These are phyloP conservation scores for Anoura caudifer DNA, from an alignment of 2,113 vertebrate genomes.

Conservation along the genomic window DNA sequence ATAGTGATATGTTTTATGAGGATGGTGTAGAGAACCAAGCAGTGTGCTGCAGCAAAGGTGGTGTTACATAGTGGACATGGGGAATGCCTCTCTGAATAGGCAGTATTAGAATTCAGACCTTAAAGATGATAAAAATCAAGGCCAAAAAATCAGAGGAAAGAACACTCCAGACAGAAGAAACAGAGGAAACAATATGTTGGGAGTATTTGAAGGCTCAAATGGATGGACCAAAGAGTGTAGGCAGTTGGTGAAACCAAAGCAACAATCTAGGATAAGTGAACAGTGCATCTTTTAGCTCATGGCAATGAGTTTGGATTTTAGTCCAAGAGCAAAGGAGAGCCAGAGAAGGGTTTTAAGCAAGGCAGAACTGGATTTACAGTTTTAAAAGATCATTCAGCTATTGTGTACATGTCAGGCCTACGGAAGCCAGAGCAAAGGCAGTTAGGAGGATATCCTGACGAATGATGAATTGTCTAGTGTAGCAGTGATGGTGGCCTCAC, in stretches of 20 bases:
- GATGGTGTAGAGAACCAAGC: neutral
- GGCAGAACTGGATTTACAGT: neutral
- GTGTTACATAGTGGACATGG: rapidly evolving
- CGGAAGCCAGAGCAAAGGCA: neutral
- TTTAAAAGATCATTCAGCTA: neutral
- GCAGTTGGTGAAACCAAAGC: neutral
- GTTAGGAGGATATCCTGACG: no score
- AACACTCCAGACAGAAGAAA: constrained; percentile 29
- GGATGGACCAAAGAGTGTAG: neutral
- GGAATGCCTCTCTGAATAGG: neutral
- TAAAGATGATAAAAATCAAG: neutral
- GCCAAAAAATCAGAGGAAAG: neutral
- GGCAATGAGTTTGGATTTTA: constrained; percentile 15
- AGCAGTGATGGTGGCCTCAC: neutral
- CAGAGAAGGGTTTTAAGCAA: neutral
- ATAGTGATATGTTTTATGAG: neutral
- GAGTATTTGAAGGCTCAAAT: neutral
- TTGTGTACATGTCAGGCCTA: neutral
- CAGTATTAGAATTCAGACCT: neutral
- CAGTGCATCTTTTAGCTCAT: neutral
- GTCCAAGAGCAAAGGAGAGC: neutral
- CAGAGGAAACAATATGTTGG: neutral
- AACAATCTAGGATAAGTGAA: neutral
- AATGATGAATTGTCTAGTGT: no score
- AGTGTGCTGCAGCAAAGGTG: neutral